Percentiles rank a stretch among this genome's conserved stretches.
phyloP scores from a whole-genome alignment of 1,140 invertebrate species.

The Drosophila watanabei region DNA sequence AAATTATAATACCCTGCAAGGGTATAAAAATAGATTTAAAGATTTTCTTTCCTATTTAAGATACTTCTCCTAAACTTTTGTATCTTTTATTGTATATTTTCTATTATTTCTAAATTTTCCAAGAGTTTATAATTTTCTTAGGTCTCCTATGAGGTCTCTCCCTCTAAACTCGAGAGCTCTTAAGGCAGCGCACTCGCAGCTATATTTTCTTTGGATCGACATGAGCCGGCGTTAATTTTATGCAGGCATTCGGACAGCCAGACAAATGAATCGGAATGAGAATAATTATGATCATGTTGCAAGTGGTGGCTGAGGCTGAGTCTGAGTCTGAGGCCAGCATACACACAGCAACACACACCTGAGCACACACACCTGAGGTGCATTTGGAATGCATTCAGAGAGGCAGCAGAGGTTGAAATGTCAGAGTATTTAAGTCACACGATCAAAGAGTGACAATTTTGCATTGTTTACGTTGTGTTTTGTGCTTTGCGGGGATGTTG shows the following conservation, averaged over 20 bases:
- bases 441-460: constrained; percentile 51
- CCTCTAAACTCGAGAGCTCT: constrained; percentile 18
- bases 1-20: too few relatives aligned
- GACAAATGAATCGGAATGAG: constrained; percentile 66
- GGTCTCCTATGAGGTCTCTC: neutral
- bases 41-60: neutral
- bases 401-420: constrained; percentile 56
- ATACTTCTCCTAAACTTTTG: neutral
- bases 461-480: constrained; percentile 41
- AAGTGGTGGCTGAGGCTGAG: constrained; percentile 1
- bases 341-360: neutral
- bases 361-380: constrained; percentile 25
- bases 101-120: neutral
- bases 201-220: constrained; percentile 29
- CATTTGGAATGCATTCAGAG: constrained; percentile 32
- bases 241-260: constrained; percentile 66
- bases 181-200: neutral
- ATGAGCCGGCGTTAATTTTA: constrained; percentile 57
- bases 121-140: neutral
- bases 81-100: neutral
- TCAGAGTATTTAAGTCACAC: constrained; percentile 58
- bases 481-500: constrained; percentile 48
- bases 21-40: neutral
- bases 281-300: constrained; percentile 50
- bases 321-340: neutral